Evolutionary conservation across 1,140 invertebrate genomes (phyloP).

Genomic region (Meloidogyne exigua): DNA sequence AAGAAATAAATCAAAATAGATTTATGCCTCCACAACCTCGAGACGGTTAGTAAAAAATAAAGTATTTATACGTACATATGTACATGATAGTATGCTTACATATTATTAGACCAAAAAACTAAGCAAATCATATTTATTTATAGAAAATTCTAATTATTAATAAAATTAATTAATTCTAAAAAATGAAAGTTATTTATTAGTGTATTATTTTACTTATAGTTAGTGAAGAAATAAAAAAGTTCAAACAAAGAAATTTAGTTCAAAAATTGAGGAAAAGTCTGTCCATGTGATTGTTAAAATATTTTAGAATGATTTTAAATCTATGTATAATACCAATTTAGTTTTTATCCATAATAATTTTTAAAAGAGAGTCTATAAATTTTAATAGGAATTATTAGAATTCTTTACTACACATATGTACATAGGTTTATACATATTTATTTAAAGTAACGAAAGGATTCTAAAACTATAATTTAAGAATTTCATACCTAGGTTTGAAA

Average conservation of each 20-base stretch:
- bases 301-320: background rate
- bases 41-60: background rate
- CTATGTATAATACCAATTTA: too few species aligned
- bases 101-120: too few species aligned
- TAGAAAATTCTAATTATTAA: too few species aligned
- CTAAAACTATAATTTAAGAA: too few species aligned
- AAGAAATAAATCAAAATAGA: background rate
- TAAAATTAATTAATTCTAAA: background rate
- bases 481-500: too few species aligned
- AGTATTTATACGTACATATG: background rate
- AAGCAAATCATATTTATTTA: too few species aligned
- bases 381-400: too few species aligned
- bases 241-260: conserved; percentile 5
- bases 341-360: background rate
- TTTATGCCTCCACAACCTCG: background rate
- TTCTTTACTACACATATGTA: too few species aligned
- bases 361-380: too few species aligned
- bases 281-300: background rate
- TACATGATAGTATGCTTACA: too few species aligned
- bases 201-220: background rate
- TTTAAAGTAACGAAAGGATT: too few species aligned
- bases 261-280: background rate
- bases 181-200: background rate
- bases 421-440: too few species aligned
- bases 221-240: background rate